phyloP scores from a whole-genome alignment of 2,888 invertebrate genomes.

The Apamea anceps region DNA sequence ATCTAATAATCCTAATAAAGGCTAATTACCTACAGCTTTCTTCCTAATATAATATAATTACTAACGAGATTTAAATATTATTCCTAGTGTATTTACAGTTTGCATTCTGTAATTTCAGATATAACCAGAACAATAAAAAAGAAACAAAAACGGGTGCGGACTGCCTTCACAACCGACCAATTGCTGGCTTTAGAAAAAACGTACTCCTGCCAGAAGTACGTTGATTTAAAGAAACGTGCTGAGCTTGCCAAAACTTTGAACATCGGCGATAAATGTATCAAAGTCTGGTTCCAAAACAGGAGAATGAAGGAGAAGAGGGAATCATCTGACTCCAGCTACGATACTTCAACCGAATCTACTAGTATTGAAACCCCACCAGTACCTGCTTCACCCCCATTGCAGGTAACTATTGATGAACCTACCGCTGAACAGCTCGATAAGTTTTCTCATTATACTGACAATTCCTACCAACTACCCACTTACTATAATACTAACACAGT shows the following conservation, averaged over 20 bases:
- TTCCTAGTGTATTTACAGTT: not conserved
- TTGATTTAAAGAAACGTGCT: slow-evolving; percentile 91
- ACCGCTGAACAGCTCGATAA: slow-evolving; percentile 15
- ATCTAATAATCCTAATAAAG: not conserved
- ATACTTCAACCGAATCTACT: slow-evolving; percentile 71
- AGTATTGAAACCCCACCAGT: slow-evolving; percentile 50
- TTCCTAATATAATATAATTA: not conserved
- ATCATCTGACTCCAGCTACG: slow-evolving; percentile 76
- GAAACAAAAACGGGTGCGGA: slow-evolving; percentile 91
- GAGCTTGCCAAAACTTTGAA: slow-evolving; percentile 91
- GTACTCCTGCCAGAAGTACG: slow-evolving; percentile 89
- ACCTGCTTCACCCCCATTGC: slow-evolving; percentile 24
- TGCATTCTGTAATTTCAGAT: slow-evolving; percentile 56
- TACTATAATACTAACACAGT: slow-evolving; percentile 29
- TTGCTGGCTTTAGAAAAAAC: slow-evolving; percentile 91
- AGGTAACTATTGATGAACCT: slow-evolving; percentile 16
- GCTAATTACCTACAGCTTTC: not conserved
- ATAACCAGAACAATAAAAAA: slow-evolving; percentile 76
- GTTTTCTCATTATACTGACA: slow-evolving; percentile 21
- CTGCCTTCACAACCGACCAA: slow-evolving; percentile 94
- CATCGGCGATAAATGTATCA: slow-evolving; percentile 93
- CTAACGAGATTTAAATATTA: not conserved
- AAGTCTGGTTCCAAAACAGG: slow-evolving; percentile 96
- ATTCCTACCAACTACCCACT: slow-evolving; percentile 53
- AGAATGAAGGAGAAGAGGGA: slow-evolving; percentile 93